Percentiles rank a stretch among this genome's conserved stretches.
Evolutionary conservation across 35 echinoderm and acorn worm genomes (phyloP).

Genomic region (Stichopus chloronotus): DNA sequence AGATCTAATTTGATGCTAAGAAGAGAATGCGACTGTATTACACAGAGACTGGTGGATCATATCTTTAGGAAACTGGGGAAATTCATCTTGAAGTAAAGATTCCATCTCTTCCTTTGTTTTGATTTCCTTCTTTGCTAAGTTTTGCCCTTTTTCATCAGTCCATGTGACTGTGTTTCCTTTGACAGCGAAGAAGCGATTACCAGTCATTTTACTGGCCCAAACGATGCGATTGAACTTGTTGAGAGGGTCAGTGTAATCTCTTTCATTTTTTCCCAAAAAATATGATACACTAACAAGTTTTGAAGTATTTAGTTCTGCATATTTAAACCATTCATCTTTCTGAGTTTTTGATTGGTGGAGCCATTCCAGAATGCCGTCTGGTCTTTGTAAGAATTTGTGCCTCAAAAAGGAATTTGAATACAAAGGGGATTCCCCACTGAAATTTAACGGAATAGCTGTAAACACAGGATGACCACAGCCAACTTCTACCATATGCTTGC

Average conservation of each 20-base stretch:
- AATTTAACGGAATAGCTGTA: background rate
- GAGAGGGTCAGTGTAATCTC: background rate
- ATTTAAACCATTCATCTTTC: background rate
- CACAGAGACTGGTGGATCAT: background rate
- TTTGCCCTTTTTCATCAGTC: background rate
- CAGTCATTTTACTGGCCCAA: background rate
- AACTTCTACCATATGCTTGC: background rate
- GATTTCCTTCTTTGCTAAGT: background rate
- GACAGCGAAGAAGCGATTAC: background rate
- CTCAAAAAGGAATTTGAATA: background rate
- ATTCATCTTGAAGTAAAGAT: background rate
- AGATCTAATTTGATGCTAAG: no score
- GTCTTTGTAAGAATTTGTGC: background rate
- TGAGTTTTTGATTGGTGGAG: background rate
- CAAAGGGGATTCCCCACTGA: background rate
- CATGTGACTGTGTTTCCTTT: background rate
- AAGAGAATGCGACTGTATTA: background rate
- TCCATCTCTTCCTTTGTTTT: background rate
- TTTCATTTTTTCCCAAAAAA: background rate
- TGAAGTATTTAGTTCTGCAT: background rate
- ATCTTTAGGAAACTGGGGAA: background rate
- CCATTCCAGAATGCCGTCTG: slow-evolving; percentile 16
- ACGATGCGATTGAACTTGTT: background rate
- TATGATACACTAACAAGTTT: background rate
- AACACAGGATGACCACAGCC: background rate